A percentile compares a stretch with the other conserved stretches of the same genome.
phyloP scores from a whole-genome alignment of 1,140 invertebrate species.

The Epicauta chinensis region DNA sequence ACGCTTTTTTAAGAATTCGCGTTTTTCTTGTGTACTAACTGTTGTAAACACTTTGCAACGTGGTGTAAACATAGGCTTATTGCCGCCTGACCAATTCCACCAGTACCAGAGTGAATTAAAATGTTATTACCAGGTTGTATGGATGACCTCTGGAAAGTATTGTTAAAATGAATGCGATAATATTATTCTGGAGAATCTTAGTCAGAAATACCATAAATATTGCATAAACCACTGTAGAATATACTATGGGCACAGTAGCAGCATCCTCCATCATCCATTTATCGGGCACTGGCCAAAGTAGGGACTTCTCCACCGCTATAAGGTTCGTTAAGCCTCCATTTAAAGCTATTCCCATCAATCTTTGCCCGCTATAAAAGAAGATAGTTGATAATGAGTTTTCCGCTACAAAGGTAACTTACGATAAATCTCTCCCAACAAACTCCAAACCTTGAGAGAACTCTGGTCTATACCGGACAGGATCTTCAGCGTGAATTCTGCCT shows the following conservation, averaged over 20 bases:
- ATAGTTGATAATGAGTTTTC: slow-evolving; percentile 71
- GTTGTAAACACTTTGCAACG: slow-evolving; percentile 68
- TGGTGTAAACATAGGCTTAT: slow-evolving; percentile 69
- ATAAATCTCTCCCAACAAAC: slow-evolving; percentile 64
- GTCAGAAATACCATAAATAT: too few species aligned
- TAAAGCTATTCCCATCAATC: too few species aligned
- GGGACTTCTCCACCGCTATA: neutral
- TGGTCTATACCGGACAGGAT: slow-evolving; percentile 26
- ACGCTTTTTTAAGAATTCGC: slow-evolving; percentile 61
- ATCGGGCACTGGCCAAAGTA: slow-evolving; percentile 54
- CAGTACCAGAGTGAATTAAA: slow-evolving; percentile 78
- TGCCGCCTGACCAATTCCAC: slow-evolving; percentile 80
- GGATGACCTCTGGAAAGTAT: too few species aligned
- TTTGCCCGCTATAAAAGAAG: slow-evolving; percentile 35
- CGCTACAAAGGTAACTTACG: slow-evolving; percentile 45
- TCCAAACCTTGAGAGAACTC: too few species aligned
- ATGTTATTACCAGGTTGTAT: slow-evolving; percentile 8
- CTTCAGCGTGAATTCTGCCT: slow-evolving; percentile 52
- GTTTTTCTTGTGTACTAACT: slow-evolving; percentile 68
- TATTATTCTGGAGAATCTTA: too few species aligned
- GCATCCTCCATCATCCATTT: slow-evolving; percentile 80
- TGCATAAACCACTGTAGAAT: too few species aligned
- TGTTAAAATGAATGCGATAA: too few species aligned
- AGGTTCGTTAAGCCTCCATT: too few species aligned
- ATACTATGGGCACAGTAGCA: slow-evolving; percentile 67